phyloP scores from a whole-genome alignment of 2,797 vertebrate species.

The Pteronotus mesoamericanus region DNA sequence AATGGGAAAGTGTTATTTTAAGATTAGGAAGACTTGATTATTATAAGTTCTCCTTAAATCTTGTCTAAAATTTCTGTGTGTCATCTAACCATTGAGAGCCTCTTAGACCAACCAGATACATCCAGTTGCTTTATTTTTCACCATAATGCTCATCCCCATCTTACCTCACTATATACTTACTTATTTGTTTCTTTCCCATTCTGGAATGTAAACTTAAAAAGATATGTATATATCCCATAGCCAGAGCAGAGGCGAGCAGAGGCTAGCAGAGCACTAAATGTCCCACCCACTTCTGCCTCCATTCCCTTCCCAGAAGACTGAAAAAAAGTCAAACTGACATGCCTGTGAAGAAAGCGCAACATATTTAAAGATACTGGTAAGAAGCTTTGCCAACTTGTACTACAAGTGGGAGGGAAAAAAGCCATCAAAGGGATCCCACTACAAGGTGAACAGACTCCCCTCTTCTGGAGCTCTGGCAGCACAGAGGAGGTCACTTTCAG shows the following conservation, averaged over 20 bases:
- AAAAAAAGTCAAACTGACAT: not conserved
- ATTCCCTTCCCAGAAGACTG: conserved; percentile 51
- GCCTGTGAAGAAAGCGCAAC: conserved; percentile 46
- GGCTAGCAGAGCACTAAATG: not conserved
- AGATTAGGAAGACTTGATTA: not conserved
- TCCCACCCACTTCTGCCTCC: conserved; percentile 36
- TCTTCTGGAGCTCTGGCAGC: not conserved
- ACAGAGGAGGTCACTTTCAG: not conserved
- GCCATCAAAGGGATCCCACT: not conserved
- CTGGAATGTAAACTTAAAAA: not conserved
- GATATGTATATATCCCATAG: not conserved
- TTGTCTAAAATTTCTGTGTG: not conserved
- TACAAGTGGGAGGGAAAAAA: not conserved
- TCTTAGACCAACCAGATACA: not conserved
- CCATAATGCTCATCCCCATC: not conserved
- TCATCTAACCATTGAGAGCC: not conserved
- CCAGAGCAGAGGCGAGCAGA: not conserved
- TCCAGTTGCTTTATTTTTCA: not conserved
- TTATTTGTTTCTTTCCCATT: not conserved
- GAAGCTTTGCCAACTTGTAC: conserved; percentile 7
- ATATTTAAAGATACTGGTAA: not conserved
- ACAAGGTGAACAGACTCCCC: not conserved
- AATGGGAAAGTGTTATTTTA: not conserved
- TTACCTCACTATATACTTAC: not conserved
- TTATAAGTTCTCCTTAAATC: conserved; percentile 17